Evolutionary conservation across 2,797 vertebrate genomes (phyloP).

Genomic region (Craterocephalus amniculus): DNA sequence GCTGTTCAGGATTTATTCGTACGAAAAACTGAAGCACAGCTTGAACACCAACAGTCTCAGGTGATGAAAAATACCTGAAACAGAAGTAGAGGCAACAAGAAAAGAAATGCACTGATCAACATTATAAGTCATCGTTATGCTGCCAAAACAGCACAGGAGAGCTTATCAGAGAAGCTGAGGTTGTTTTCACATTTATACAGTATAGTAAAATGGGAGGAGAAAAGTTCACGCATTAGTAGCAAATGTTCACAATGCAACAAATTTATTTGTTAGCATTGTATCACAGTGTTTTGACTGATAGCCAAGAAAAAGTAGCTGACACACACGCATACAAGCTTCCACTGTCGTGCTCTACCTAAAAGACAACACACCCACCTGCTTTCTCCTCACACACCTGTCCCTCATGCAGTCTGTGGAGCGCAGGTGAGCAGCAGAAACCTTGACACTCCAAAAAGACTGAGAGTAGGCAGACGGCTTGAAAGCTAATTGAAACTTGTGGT

Average conservation of each 20-base stretch:
- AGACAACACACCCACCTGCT: conserved; percentile 48
- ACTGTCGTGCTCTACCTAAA: conserved; percentile 1
- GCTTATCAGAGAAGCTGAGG: not conserved
- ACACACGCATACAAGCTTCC: conserved; percentile 1
- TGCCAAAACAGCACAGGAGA: not conserved
- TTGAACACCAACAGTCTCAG: not conserved
- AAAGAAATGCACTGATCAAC: not conserved
- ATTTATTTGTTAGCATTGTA: not conserved
- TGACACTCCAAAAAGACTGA: not conserved
- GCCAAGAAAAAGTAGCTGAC: conserved; percentile 17
- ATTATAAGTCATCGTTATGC: not conserved
- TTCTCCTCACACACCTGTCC: conserved; percentile 69
- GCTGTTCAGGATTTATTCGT: not conserved
- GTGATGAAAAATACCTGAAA: not conserved
- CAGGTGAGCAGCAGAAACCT: conserved; percentile 46
- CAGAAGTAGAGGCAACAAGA: not conserved
- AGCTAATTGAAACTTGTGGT: conserved; percentile 27
- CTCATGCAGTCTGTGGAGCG: conserved; percentile 46
- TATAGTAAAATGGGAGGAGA: not conserved
- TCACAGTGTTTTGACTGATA: not conserved
- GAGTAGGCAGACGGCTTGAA: conserved; percentile 46
- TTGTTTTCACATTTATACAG: not conserved
- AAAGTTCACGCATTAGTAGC: not conserved
- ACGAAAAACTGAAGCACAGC: not conserved
- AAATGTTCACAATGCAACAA: not conserved